phyloP scores from a whole-genome alignment of 2,888 invertebrate genomes.

The Scaeva pyrastri region DNA sequence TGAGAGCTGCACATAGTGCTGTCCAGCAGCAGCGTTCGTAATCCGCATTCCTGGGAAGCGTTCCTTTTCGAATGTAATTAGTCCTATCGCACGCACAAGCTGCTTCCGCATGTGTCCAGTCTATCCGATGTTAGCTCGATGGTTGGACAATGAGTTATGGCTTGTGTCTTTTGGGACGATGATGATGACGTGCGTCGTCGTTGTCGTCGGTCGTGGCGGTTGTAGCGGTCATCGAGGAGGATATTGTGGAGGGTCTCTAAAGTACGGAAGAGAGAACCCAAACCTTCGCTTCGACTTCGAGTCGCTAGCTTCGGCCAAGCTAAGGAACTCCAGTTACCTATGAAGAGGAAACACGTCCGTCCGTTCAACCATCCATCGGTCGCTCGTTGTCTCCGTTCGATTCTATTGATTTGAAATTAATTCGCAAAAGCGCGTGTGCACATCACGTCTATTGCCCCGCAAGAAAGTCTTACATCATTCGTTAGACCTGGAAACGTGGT shows the following conservation, averaged over 20 bases:
- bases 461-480: conserved; percentile 66
- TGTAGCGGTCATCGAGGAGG: not conserved
- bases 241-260: conserved; percentile 20
- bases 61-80: conserved; percentile 63
- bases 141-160: conserved; percentile 43
- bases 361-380: not conserved
- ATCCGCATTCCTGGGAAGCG: conserved; percentile 39
- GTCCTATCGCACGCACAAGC: conserved; percentile 65
- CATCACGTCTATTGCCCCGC: conserved; percentile 44
- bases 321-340: conserved; percentile 19
- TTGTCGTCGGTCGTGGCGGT: not conserved
- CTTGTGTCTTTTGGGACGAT: conserved; percentile 11
- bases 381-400: conserved; percentile 31
- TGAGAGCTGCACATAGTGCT: not conserved
- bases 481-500: conserved; percentile 9
- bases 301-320: conserved; percentile 16
- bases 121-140: conserved; percentile 49
- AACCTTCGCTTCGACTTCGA: not conserved
- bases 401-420: conserved; percentile 69
- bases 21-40: conserved; percentile 1
- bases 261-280: conserved; percentile 16
- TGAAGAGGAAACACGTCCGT: conserved; percentile 60
- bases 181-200: not conserved
- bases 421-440: conserved; percentile 64
- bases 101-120: conserved; percentile 61